phyloP scores from a whole-genome alignment of 2,113 vertebrate species.

The Chaenogobius annularis region DNA sequence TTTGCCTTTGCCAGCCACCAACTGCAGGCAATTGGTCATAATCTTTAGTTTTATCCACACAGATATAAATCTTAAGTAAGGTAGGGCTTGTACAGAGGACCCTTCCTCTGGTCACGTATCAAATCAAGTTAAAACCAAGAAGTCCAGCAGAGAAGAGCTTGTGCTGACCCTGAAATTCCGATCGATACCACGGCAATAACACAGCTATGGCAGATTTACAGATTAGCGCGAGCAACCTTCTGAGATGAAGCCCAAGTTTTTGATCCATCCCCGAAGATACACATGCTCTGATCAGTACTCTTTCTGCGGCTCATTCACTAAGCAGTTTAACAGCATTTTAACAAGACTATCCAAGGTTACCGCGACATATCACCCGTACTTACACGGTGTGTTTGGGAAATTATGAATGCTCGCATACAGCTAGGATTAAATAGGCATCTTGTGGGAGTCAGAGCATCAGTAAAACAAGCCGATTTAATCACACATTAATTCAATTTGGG shows the following conservation, averaged over 20 bases:
- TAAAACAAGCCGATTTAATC: conserved; percentile 51
- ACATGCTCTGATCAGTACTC: conserved; percentile 52
- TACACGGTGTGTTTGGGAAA: conserved; percentile 19
- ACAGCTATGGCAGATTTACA: conserved; percentile 64
- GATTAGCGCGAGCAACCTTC: conserved; percentile 46
- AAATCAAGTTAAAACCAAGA: conserved; percentile 25
- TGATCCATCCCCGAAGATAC: conserved; percentile 35
- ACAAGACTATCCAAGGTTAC: conserved; percentile 55
- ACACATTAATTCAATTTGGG: conserved; percentile 54
- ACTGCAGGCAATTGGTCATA: too few species aligned
- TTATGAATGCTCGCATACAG: conserved; percentile 43
- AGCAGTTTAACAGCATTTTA: conserved; percentile 34
- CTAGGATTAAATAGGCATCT: conserved; percentile 25
- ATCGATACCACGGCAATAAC: conserved; percentile 66
- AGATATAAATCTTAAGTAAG: conserved; percentile 7
- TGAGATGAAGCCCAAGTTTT: conserved; percentile 25
- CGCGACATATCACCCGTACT: conserved; percentile 35
- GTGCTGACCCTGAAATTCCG: conserved; percentile 49
- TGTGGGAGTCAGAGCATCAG: conserved; percentile 36
- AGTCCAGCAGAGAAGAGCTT: conserved; percentile 50
- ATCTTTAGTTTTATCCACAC: neutral
- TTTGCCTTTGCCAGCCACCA: too few species aligned
- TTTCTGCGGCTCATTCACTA: conserved; percentile 34
- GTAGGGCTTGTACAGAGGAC: neutral
- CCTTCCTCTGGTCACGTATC: conserved; percentile 17